phyloP scores from a whole-genome alignment of 2,113 vertebrate genomes.

The Rana temporaria region DNA sequence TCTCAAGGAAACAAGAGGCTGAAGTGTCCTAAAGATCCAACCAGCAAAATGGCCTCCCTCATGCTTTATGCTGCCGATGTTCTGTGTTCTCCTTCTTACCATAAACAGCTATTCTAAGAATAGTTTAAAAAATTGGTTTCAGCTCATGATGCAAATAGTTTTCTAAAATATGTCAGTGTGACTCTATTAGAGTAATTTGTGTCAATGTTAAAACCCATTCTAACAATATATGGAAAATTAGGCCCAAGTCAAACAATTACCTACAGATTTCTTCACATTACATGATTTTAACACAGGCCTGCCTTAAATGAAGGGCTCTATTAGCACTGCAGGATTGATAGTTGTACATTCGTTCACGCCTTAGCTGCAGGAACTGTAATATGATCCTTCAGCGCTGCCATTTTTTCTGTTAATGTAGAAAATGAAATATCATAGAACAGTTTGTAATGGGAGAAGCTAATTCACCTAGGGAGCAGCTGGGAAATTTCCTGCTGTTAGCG shows the following conservation, averaged over 20 bases:
- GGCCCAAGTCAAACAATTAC: constrained; percentile 8
- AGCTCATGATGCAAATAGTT: not conserved
- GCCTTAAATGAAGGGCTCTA: not conserved
- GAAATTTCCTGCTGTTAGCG: constrained; percentile 29
- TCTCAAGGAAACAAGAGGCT: too few relatives aligned
- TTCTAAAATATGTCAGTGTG: not conserved
- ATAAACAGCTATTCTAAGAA: too few relatives aligned
- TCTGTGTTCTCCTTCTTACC: too few relatives aligned
- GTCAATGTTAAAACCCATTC: not conserved
- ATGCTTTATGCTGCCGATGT: too few relatives aligned
- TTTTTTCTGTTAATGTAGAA: constrained; percentile 17
- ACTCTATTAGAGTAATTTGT: not conserved
- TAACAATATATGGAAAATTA: not conserved
- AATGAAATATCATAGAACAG: constrained; percentile 17
- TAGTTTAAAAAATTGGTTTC: not conserved
- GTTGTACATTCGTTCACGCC: not conserved
- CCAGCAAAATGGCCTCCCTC: too few relatives aligned
- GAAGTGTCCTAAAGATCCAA: too few relatives aligned
- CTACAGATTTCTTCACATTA: not conserved
- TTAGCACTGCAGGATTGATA: constrained; percentile 8
- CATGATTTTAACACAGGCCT: constrained; percentile 5
- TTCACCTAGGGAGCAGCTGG: constrained; percentile 26
- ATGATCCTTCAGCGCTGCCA: constrained; percentile 9
- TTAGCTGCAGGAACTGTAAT: constrained; percentile 11
- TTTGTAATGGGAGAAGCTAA: constrained; percentile 13